Evolutionary conservation across 2,888 invertebrate genomes (phyloP), one percentile per base, ranked within the genome.

Genomic region (Lasioglossum villosulum): DNA sequence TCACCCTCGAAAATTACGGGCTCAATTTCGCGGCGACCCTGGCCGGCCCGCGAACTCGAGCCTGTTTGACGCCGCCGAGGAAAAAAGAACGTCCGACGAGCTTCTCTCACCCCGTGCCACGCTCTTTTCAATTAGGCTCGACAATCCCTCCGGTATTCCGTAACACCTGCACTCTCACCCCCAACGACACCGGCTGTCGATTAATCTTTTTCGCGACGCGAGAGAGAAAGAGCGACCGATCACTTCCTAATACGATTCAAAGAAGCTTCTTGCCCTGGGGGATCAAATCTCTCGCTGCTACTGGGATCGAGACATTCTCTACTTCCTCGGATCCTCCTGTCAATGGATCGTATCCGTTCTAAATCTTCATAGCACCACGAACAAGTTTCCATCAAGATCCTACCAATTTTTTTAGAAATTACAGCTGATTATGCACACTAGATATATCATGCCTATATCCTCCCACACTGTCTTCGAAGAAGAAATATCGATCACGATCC

Each of bases 1-100:
- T 80, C 78, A 66, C 73, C 72, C 72, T 76, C 76, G 30, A 82
- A 75, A 73, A 85, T 80, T 85, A 83, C 72, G 80, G 74, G 72
- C 78, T 78, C 82, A 85, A 89, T 87, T 83, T 82, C 76, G 74
- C 56, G 75, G 63, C 76, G 56, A 77, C 78, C 37, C 42, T 34
- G 27, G 27, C 19, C 34, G 72, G n/a, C 16, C 71, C 39, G n/a
- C 48, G 48, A 52, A 45, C 27, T 37, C 68, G 37, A 39, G 52
- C 34, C 27, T 12, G 68, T 34, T 56, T 63, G 34, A 42, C 56
- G 37, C n/a, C 12, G 34, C 12, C 37, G 27, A 16, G 39, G 34
- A 56, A 45, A 56, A 74, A 74, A 37, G 27, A 66, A 72, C 63
- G 37, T 39, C 4, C 45, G 66, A 27, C 48, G 4, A 27, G 30